Evolutionary conservation across 2,888 invertebrate genomes (phyloP), one percentile per base, ranked within the genome.

Genomic region (Lordiphosa andalusiaca): DNA sequence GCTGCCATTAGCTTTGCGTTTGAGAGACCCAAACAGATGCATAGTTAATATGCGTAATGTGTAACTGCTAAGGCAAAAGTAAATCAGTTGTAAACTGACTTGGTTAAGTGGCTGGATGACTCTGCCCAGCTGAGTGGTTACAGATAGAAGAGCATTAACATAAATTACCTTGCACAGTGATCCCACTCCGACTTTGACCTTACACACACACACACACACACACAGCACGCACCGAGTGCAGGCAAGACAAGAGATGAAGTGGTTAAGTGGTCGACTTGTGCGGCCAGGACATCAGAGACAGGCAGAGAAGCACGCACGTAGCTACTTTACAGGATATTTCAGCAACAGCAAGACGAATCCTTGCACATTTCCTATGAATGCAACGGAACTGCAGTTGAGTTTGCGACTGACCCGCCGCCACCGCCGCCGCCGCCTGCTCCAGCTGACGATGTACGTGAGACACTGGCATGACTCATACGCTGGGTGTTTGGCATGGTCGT

Each of bases 301-400:
- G 62, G 66, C 64, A 80, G 61, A 52, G 52, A 56, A 59, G 71
- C 51, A 58, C 68, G 48, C 50, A 80, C 66, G 63, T 67, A 62
- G 66, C 71, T 70, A 75, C 69, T 73, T 86, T 84, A 86, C 67
- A 86, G 84, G 69, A 86, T 78, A 67, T 86, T 87, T 85, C 73
- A 87, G 78, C 84, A 86, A 71, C 80, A 84, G 70, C 81, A 76
- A 67, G 80, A 84, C 69, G 86, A 77, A 65, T 87, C 80, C 68
- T 73, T 75, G 53, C 73, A 80, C 70, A 69, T 71, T 65, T 86
- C 72, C 84, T 88, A 87, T 86, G 85, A 83, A 71, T 87, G 78
- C 37, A 48, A 42, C 5, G 69, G 48, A 25, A 50, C 50, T 23
- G 59, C 47, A 53, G 73, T 58, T 56, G 67, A 46, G 54, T 47